Conservation (phyloP, 2,888 invertebrate species). For the Adelognathus sp. region DNA sequence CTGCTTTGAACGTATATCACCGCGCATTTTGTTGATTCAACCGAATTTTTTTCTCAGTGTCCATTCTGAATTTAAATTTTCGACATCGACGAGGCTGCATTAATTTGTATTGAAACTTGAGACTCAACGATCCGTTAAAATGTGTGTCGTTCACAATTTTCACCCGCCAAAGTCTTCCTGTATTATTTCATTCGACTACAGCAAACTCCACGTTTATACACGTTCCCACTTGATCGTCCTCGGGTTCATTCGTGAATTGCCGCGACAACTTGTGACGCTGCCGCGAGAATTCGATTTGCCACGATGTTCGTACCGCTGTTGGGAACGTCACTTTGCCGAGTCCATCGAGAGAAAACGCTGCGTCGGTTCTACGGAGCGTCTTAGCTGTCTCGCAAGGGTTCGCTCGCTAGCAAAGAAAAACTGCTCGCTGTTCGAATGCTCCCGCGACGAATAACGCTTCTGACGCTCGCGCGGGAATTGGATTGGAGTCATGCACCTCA, state of each 20-base stretch:
- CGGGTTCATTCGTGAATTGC: background rate
- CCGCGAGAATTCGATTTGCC: background rate
- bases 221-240: background rate
- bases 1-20: no score
- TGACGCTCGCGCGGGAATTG: conserved; percentile 5
- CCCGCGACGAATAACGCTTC: conserved; percentile 14
- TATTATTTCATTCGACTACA: background rate
- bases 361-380: background rate
- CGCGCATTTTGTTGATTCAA: no score
- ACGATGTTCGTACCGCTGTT: background rate
- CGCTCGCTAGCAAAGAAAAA: background rate
- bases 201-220: background rate
- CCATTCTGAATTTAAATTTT: no score
- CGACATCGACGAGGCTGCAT: no score
- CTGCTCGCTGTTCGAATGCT: background rate
- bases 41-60: no score
- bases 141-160: background rate
- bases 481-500: background rate
- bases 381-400: background rate
- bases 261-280: background rate
- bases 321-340: background rate
- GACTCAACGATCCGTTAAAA: no score
- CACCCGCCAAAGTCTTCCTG: no score
- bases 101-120: no score
- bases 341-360: background rate